Conservation (phyloP, 1,140 invertebrate genomes). For the Drosophila subpulchrella region DNA sequence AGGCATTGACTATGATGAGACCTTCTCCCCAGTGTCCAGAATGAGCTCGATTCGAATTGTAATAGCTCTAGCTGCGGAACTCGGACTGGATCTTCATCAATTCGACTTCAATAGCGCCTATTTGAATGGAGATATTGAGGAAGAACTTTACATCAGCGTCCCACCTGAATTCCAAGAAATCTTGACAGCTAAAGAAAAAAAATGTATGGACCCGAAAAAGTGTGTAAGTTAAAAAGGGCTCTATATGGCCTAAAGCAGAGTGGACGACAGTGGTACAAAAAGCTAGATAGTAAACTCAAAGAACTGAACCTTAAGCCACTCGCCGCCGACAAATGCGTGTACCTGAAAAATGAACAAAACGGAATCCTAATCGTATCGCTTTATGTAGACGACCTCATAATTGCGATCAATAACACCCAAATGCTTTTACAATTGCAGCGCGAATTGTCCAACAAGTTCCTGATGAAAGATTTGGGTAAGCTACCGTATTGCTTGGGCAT, state of each 20-base stretch:
- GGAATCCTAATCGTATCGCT: background rate
- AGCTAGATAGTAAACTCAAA: background rate
- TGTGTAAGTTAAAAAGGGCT: background rate
- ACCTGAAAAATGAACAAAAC: background rate
- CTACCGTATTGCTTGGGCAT: constrained; percentile 4
- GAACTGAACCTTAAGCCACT: constrained; percentile 10
- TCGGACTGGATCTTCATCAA: too few relatives aligned
- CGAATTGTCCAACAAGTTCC: constrained; percentile 1
- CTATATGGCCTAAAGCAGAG: background rate
- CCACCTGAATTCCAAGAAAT: background rate
- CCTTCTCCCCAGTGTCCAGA: constrained; percentile 7
- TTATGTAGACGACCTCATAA: constrained; percentile 2
- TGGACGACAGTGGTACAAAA: constrained; percentile 4
- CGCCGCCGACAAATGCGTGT: background rate
- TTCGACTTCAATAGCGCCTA: too few relatives aligned
- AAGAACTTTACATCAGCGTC: constrained; percentile 2
- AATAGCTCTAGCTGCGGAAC: too few relatives aligned
- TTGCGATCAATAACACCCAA: background rate
- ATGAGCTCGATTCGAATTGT: constrained; percentile 3
- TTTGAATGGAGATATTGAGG: too few relatives aligned
- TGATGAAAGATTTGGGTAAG: constrained; percentile 1
- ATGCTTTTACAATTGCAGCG: background rate
- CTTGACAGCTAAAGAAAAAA: background rate
- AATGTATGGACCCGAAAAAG: background rate
- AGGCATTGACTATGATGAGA: constrained; percentile 6